Conservation (phyloP, 30 jellyfish, hydroid and myxozoan genomes). For the Catostylus mosaicus region DNA sequence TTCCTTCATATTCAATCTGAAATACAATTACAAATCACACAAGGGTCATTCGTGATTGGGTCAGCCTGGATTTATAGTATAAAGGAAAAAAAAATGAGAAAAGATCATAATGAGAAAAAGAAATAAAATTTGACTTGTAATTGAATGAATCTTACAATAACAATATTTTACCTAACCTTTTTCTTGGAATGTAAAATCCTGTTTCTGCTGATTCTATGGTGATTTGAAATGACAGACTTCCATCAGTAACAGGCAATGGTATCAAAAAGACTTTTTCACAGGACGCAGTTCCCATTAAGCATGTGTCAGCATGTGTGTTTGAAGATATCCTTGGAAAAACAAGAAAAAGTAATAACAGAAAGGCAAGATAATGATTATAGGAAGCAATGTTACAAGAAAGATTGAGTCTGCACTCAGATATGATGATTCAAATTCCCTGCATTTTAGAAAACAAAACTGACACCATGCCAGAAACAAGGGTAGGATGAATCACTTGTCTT, state of each 20-base stretch:
- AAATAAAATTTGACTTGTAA: not conserved
- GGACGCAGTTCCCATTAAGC: constrained; percentile 28
- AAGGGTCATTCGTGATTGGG: no score
- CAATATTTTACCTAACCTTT: constrained; percentile 13
- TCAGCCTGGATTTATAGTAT: no score
- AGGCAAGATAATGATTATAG: no score
- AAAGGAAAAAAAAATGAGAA: not conserved
- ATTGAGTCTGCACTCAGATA: no score
- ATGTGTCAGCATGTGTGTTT: not conserved
- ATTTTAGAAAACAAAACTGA: no score
- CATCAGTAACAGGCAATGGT: constrained; percentile 21
- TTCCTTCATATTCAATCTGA: not conserved
- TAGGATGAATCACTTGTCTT: no score
- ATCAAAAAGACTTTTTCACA: constrained; percentile 40
- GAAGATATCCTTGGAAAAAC: not conserved
- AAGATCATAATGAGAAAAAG: not conserved
- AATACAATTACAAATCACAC: not conserved
- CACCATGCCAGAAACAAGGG: no score
- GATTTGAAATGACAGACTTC: not conserved
- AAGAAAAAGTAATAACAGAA: not conserved
- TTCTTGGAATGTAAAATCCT: constrained; percentile 27
- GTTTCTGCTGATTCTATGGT: constrained; percentile 22
- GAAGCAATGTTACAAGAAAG: no score
- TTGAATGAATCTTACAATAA: not conserved
- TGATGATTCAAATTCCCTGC: no score